Conservation (phyloP, 2,113 vertebrate species). For the Pantherophis guttatus region DNA sequence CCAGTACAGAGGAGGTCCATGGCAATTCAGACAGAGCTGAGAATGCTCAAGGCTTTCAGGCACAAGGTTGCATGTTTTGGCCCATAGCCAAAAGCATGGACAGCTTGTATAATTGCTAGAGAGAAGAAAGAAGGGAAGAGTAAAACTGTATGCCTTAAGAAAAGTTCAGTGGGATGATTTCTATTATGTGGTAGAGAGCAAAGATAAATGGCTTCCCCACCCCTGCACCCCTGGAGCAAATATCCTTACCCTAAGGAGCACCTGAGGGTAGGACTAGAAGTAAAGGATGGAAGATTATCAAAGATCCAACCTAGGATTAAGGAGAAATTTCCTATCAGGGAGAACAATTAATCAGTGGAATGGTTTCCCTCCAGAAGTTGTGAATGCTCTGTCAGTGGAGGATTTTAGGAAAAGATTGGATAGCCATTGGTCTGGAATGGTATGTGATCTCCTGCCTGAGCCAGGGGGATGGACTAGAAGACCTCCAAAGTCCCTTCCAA, state of each 20-base stretch:
- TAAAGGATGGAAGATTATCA: neutral
- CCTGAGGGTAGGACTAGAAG: neutral
- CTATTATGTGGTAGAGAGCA: neutral
- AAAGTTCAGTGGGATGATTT: neutral
- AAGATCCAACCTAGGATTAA: neutral
- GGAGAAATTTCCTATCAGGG: neutral
- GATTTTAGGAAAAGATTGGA: neutral
- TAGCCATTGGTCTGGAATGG: neutral
- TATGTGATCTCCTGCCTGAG: no score
- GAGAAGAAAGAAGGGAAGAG: neutral
- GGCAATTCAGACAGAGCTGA: conserved; percentile 13
- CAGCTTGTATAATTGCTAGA: fast-evolving
- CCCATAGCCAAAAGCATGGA: neutral
- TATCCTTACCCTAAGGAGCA: neutral
- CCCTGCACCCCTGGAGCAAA: neutral
- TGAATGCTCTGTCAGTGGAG: neutral
- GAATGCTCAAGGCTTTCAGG: neutral
- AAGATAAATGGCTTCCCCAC: neutral
- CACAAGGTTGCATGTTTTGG: conserved; percentile 8
- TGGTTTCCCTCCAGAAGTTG: neutral
- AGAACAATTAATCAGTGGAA: neutral
- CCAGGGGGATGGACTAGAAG: no score
- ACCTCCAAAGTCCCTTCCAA: no score
- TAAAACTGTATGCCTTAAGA: neutral
- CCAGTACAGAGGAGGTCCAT: neutral